Conservation (phyloP, 1,140 invertebrate species). For the Bombyx mandarina region DNA sequence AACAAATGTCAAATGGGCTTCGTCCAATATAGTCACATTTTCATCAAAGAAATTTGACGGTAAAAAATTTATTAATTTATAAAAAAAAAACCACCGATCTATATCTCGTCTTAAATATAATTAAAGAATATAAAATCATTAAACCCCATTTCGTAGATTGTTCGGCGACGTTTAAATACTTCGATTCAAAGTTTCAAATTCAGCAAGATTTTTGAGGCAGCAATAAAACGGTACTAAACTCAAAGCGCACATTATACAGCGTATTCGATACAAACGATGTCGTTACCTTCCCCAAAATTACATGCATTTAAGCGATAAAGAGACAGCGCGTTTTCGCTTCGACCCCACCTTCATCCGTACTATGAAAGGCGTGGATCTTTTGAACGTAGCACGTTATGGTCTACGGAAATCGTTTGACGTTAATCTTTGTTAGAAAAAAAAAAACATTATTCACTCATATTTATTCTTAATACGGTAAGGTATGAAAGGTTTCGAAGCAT, state of each 20-base stretch:
- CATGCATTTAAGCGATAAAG: conserved; percentile 9
- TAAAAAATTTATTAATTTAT: background rate
- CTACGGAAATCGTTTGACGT: too few species aligned
- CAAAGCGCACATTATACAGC: conserved; percentile 11
- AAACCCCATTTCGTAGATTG: background rate
- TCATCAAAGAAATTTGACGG: background rate
- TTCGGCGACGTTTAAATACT: background rate
- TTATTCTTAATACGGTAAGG: too few species aligned
- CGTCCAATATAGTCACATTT: background rate
- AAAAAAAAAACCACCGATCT: background rate
- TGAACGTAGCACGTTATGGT: too few species aligned
- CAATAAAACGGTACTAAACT: conserved; percentile 17
- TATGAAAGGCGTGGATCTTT: too few species aligned
- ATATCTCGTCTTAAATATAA: background rate
- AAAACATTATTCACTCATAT: too few species aligned
- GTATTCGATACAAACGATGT: conserved; percentile 13
- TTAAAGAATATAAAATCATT: background rate
- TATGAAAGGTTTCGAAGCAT: too few species aligned
- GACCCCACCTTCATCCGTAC: too few species aligned
- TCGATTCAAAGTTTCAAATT: background rate
- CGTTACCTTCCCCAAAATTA: conserved; percentile 18
- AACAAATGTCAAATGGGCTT: too few species aligned
- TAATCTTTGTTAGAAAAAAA: too few species aligned
- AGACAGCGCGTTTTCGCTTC: too few species aligned
- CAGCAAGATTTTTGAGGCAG: background rate